Evolutionary conservation across 2,797 vertebrate genomes (phyloP).

Genomic region (Florisuga fusca): DNA sequence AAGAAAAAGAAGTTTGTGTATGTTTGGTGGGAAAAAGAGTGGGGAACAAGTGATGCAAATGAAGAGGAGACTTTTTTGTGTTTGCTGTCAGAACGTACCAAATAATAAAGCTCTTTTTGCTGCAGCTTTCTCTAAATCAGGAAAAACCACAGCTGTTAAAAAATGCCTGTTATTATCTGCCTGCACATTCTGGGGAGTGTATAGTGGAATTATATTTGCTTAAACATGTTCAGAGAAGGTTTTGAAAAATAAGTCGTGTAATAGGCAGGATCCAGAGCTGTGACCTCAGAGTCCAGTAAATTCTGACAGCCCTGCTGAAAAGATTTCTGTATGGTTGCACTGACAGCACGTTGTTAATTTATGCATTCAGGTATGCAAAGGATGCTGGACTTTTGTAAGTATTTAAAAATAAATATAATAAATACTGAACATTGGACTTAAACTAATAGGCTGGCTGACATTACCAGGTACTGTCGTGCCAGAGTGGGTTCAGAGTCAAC

Average conservation of each 20-base stretch:
- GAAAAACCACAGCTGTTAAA: not conserved
- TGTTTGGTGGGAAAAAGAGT: not conserved
- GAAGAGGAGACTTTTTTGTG: not conserved
- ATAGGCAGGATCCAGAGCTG: not conserved
- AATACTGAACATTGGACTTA: not conserved
- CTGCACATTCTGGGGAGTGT: not conserved
- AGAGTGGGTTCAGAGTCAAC: not conserved
- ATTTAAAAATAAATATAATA: not conserved
- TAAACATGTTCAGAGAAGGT: conserved; percentile 36
- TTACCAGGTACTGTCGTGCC: not conserved
- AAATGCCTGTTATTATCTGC: not conserved
- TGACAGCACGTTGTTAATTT: not conserved
- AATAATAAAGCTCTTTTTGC: not conserved
- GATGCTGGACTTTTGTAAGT: not conserved
- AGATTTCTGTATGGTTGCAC: conserved; percentile 34
- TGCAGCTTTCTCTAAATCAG: not conserved
- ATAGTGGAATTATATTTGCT: not conserved
- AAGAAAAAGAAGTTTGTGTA: not conserved
- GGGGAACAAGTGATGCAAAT: not conserved
- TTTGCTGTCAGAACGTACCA: not conserved
- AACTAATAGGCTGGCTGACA: not conserved
- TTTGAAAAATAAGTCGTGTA: conserved; percentile 26
- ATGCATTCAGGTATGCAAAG: not conserved
- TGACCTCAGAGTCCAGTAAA: not conserved
- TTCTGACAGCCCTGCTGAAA: conserved; percentile 6